These are phyloP conservation scores for Cantharis lateralis DNA, from an alignment of 2,888 invertebrate genomes.

Conservation along the genomic window DNA sequence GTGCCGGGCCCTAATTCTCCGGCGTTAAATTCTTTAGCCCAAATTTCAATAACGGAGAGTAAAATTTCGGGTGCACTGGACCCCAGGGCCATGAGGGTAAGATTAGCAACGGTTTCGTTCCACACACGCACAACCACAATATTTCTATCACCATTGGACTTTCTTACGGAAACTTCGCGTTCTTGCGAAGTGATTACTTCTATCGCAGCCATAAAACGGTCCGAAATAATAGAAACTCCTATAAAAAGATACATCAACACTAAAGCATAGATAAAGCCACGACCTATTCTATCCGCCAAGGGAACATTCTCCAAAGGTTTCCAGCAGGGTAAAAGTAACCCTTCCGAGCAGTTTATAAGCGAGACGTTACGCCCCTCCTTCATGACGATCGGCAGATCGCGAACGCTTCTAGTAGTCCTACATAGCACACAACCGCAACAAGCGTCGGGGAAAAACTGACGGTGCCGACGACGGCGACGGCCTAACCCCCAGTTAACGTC, in stretches of 20 bases:
- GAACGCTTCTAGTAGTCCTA: slow-evolving; percentile 24
- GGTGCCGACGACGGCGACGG: slow-evolving; percentile 34
- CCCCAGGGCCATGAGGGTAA: slow-evolving; percentile 98
- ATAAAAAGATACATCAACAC: slow-evolving; percentile 93
- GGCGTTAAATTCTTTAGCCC: slow-evolving; percentile 91
- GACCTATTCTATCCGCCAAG: slow-evolving; percentile 75
- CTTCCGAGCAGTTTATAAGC: slow-evolving; percentile 70
- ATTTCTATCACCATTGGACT: slow-evolving; percentile 84
- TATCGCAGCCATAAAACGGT: slow-evolving; percentile 99
- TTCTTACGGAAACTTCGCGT: slow-evolving; percentile 89
- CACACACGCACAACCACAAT: slow-evolving; percentile 93
- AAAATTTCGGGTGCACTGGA: slow-evolving; percentile 98
- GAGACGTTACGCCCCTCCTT: slow-evolving; percentile 37
- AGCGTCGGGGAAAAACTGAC: slow-evolving; percentile 40
- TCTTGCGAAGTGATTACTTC: slow-evolving; percentile 98
- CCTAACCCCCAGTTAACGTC: slow-evolving; percentile 41
- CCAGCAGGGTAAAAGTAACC: slow-evolving; percentile 90
- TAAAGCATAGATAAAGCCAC: slow-evolving; percentile 90
- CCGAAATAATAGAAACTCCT: slow-evolving; percentile 98
- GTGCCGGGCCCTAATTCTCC: slow-evolving; percentile 98
- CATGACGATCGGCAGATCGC: slow-evolving; percentile 35
- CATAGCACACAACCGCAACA: slow-evolving; percentile 35
- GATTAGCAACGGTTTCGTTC: slow-evolving; percentile 99
- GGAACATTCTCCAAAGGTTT: slow-evolving; percentile 77
- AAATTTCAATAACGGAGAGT: slow-evolving; percentile 96